These are phyloP conservation scores for Mastomys natalensis DNA, from an alignment of 2,113 vertebrate genomes.

Conservation along the genomic window DNA sequence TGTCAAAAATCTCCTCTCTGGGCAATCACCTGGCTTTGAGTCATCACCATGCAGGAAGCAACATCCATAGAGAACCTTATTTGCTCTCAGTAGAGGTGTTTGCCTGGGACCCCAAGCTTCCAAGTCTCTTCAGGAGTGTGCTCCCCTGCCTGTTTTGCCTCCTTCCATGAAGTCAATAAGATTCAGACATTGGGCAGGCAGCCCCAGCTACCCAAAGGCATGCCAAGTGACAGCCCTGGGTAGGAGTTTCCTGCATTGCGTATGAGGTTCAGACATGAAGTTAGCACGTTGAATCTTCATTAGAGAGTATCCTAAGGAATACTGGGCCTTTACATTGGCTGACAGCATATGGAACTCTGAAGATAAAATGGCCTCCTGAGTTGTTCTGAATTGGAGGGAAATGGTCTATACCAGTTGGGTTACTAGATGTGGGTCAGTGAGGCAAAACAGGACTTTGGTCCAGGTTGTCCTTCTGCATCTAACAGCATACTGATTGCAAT, in stretches of 20 bases:
- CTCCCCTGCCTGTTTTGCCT: neutral
- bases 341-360: neutral
- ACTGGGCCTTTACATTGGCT: neutral
- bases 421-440: neutral
- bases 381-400: neutral
- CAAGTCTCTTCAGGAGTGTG: neutral
- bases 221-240: neutral
- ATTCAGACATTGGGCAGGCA: neutral
- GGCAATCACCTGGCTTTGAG: neutral
- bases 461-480: neutral
- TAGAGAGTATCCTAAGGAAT: neutral
- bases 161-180: neutral
- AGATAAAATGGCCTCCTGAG: neutral
- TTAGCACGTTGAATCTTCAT: neutral
- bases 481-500: neutral
- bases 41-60: too few relatives aligned
- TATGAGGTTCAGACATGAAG: neutral
- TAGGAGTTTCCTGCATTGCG: neutral
- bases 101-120: neutral
- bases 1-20: neutral
- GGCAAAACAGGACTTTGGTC: neutral
- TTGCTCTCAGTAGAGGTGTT: neutral
- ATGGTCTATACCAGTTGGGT: neutral
- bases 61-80: rapidly evolving
- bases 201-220: neutral